These are phyloP conservation scores for Lipophrys pholis DNA, from an alignment of 2,113 vertebrate genomes.

Conservation along the genomic window DNA sequence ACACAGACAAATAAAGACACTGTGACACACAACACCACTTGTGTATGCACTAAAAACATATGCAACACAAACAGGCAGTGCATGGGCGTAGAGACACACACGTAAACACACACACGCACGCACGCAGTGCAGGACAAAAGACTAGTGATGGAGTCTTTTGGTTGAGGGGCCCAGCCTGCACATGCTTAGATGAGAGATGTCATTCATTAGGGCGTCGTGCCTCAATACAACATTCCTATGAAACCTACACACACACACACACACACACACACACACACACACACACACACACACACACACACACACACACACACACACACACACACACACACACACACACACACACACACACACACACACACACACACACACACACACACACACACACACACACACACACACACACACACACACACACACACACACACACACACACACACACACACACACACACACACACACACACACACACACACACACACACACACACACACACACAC, in stretches of 20 bases:
- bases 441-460: neutral
- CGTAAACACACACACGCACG: slow-evolving; percentile 19
- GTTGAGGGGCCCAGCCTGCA: slow-evolving; percentile 49
- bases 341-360: neutral
- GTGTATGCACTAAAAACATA: too few species aligned
- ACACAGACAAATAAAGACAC: slow-evolving; percentile 23
- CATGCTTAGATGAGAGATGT: slow-evolving; percentile 61
- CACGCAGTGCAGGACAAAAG: slow-evolving; percentile 51
- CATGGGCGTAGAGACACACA: neutral
- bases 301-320: neutral
- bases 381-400: slow-evolving; percentile 17
- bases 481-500: too few species aligned
- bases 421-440: too few species aligned
- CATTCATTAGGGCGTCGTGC: slow-evolving; percentile 58
- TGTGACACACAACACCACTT: neutral
- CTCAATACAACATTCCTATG: slow-evolving; percentile 66
- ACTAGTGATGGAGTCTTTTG: slow-evolving; percentile 54
- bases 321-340: slow-evolving; percentile 27
- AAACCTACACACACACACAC: slow-evolving; percentile 27
- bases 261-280: neutral
- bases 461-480: too few species aligned
- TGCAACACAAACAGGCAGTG: neutral
- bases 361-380: too few species aligned
- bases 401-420: neutral
- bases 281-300: too few species aligned